Base-by-base conservation (phyloP, 2,797 vertebrate genomes). In the Lutjanus campechanus region DNA sequence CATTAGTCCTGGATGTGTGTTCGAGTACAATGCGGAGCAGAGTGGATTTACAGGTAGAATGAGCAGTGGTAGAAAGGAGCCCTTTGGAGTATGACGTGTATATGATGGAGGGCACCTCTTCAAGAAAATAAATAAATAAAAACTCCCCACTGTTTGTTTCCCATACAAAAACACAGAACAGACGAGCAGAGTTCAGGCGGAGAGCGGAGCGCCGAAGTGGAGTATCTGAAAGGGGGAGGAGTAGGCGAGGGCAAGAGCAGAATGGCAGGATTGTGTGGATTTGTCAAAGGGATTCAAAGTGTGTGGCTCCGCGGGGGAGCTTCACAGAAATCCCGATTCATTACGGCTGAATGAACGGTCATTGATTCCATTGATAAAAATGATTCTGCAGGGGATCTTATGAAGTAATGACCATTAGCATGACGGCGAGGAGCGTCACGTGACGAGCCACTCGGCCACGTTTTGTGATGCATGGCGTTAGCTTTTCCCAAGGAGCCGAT, bases 381-480 rank as follows among this genome's bases (percentile, higher is more conserved):
- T 12, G 12, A 82, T 73, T 74, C 75, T 71, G 51, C 40, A n/a
- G 1, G 65, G 75, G 82, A 70, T 70, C 51, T 82, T 71, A 68
- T 3, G 47, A 67, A 61, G 71, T 17, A 58, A 82, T 61, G 7
- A 46, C 12, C 25, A 83, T 89, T 73, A 88, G 79, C 82, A 41
- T 29, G 84, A 65, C 29, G 46, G 64, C 43, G 71, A 77, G 68
- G 78, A 69, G 40, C 40, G 46, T 41, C 73, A 4, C 22, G 49
- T 25, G 67, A 72, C 17, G 56, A 76, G 53, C 20, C 69, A 19
- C 73, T 75, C 76, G 40, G 62, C 58, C 17, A 9, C 75, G 19
- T 80, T 88, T 91, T 83, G 84, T 76, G 89, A 88, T 90, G 86
- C 86, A 58, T 89, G 86, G 72, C 76, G 85, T 86, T 89, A 83